phyloP scores from a whole-genome alignment of 2,113 vertebrate species.

The Stictonetta naevosa region DNA sequence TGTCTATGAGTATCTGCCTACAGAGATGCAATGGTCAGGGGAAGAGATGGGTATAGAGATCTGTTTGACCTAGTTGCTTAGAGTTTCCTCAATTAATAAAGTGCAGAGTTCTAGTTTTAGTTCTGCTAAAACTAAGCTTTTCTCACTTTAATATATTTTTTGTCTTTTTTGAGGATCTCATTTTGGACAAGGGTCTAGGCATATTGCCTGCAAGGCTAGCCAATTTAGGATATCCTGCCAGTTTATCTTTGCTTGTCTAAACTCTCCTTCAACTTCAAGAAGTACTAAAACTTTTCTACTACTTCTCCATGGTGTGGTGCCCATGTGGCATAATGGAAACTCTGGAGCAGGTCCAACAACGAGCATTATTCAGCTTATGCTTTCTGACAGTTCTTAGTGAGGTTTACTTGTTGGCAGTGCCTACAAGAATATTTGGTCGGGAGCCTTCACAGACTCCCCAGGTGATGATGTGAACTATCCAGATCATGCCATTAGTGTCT shows the following conservation, averaged over 20 bases:
- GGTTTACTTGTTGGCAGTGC: not conserved
- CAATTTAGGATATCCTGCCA: not conserved
- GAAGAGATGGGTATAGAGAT: not conserved
- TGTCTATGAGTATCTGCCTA: not conserved
- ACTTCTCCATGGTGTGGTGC: not conserved
- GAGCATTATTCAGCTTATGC: not conserved
- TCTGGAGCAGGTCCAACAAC: not conserved
- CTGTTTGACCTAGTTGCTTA: not conserved
- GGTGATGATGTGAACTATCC: not conserved
- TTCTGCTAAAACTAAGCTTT: not conserved
- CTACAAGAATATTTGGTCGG: not conserved
- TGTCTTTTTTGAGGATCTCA: not conserved
- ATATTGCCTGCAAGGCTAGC: accelerated
- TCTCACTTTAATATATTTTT: not conserved
- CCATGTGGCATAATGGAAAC: not conserved
- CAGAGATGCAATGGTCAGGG: not conserved
- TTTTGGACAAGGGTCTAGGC: not conserved
- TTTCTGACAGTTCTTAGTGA: not conserved
- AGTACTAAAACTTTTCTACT: not conserved
- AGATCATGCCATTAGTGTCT: not conserved
- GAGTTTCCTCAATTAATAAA: not conserved
- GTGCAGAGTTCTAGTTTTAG: not conserved
- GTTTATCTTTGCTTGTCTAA: not conserved
- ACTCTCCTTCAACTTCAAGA: not conserved
- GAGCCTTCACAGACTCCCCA: not conserved